Evolutionary conservation across 2,888 invertebrate species (phyloP), one percentile per base, ranked within the genome.

Genomic region (Aproaerema taeniolella): DNA sequence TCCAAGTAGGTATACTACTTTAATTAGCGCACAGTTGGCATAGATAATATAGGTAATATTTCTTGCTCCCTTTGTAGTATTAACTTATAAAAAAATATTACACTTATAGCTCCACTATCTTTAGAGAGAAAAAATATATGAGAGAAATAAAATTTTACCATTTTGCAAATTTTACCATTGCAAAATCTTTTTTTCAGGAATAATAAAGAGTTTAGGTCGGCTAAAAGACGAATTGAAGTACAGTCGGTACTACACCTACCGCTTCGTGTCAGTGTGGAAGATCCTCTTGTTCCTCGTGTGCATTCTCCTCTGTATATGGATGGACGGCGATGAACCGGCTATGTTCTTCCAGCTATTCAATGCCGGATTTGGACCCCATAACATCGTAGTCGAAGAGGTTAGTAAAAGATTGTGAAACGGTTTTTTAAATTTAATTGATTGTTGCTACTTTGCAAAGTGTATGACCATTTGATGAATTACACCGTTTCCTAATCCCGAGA

Each of bases 231-330:
- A 95, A 38, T 83, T 98, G 48, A 91, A 90, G 46, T 82, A 90
- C 39, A 93, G 94, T 1, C 90, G 97, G 35, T 97, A 97, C 63
- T 97, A 96, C 74, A 93, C 92, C 2, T 96, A 97, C 76, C 91
- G 96, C 58, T 94, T 96, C 63, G 89, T 98, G 38, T 95, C 97
- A 0, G 74, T 95, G 0, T 98, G 97, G 97, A 98, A 98, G 83
- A 94, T 97, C 39, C 39, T 89, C 5, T 50, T 93, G 26, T 97
- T 97, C 67, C 87, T 97, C 43, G 85, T 94, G 55, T 89, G 92
- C 39, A 90, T 94, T 43, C 61, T 95, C 9, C 81, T 94, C 26
- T 91, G 93, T 43, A 83, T 93, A 17, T 90, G 94, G 83, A 79
- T 93, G 42, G 92, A 91, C 42, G 94, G 93, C 9, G 93, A 94